Conservation (phyloP, 2,797 vertebrate species). For the Valencia hispanica region DNA sequence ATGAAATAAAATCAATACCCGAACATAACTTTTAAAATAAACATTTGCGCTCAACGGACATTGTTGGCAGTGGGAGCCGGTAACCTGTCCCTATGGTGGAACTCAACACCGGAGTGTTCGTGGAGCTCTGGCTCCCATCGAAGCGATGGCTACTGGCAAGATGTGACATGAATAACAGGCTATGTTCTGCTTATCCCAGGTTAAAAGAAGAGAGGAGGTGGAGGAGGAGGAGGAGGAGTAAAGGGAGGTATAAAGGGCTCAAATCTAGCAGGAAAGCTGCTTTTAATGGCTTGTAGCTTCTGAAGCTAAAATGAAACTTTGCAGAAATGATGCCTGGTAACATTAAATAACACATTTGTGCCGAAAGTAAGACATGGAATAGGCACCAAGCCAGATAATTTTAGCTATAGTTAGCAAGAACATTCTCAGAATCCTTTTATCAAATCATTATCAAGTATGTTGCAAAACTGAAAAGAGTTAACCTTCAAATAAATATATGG, state of each 20-base stretch:
- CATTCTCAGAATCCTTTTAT: neutral
- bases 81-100: slow-evolving; percentile 81
- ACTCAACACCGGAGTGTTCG: slow-evolving; percentile 70
- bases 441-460: neutral
- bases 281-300: neutral
- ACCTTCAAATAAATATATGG: too few relatives aligned
- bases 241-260: slow-evolving; percentile 32
- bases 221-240: slow-evolving; percentile 24
- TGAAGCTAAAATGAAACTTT: neutral
- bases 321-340: neutral
- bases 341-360: neutral
- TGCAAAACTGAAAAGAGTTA: too few relatives aligned
- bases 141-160: slow-evolving; percentile 80
- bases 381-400: neutral
- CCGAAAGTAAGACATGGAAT: neutral
- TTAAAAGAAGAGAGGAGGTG: neutral
- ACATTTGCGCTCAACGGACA: slow-evolving; percentile 82
- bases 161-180: slow-evolving; percentile 73
- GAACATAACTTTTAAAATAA: slow-evolving; percentile 86
- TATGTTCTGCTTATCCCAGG: slow-evolving; percentile 74
- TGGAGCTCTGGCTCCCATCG: slow-evolving; percentile 73
- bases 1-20: slow-evolving; percentile 84
- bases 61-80: slow-evolving; percentile 75
- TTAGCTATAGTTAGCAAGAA: neutral
- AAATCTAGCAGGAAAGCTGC: slow-evolving; percentile 11